Evolutionary conservation across 2,888 invertebrate species (phyloP), one percentile per base, ranked within the genome.

Genomic region (Papilio demoleus): DNA sequence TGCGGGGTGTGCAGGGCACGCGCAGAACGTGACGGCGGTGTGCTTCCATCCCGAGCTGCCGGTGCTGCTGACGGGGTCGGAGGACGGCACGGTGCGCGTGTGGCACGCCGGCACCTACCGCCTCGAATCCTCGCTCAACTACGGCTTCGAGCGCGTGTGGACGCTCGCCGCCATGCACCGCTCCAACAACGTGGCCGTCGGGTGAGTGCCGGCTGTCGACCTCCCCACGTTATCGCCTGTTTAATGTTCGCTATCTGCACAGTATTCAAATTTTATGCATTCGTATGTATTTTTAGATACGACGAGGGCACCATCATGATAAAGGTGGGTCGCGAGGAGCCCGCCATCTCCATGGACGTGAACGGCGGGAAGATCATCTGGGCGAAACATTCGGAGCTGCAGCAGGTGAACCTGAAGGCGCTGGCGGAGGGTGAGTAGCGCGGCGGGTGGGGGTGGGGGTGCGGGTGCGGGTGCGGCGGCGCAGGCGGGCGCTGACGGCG

Each of bases 71-170:
- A 99, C 99, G 0, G 99, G 99, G 1, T 99, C 99, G 1, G 99
- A 99, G 88, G 99, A 99, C 89, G 98, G 99, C 42, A 99, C 99
- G 1, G 97, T 99, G 5, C 94, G 99, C 71, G 96, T 99, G 72
- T 99, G 99, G 99, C 99, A 99, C 88, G 97, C 99, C 0, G 99
- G 99, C 77, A 99, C 99, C 0, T 99, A 99, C 90, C 94, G 99
- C 56, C 93, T 99, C 60, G 99, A 99, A 89, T 98, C 97, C 22
- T 98, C 99, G 0, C 93, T 99, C 19, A 99, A 99, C 88, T 99
- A 99, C 87, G 99, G 99, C 0, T 96, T 99, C 80, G 99, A 99
- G 85, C 93, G 99, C 70, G 99, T 99, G 0, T 99, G 99, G 99
- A 97, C 99, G 0, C 98, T 99, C 79, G 95, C 97, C 1, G 97